Evolutionary conservation across 2,888 invertebrate species (phyloP), one percentile per base, ranked within the genome.

Genomic region (Mythimna vitellina): DNA sequence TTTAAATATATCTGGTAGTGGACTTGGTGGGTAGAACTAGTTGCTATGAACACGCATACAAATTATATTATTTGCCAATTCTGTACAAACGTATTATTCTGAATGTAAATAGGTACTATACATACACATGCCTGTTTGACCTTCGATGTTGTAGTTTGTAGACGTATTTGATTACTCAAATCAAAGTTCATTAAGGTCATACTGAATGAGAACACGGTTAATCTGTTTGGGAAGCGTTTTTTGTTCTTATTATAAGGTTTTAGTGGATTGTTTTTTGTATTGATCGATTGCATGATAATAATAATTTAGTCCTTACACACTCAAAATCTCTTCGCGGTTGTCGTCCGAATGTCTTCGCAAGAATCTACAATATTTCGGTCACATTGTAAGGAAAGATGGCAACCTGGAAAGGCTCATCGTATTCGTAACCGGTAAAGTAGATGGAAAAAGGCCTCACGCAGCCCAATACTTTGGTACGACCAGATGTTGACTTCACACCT

Each of bases 161-260:
- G 20, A 46, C 6, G 6, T 46, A 53, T 17, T 63, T 49, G 1
- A 32, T 62, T 56, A 25, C 46, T 51, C 1, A 62, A 6, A 65
- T 77, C 38, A 0, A 53, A 65, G 57, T 22, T 53, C 20, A 65
- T 77, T 77, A 61, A 53, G 71, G 65, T 57, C 78, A 65, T 1
- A 46, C 22, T 12, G 29, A 71, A 65, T 76, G 22, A 57, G 76
- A n/a, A 64, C 77, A 20, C 32, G 1, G 17, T 7, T 64, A 63
- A 78, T 78, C 49, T 35, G 46, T 70, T 42, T 56, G 73, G 54
- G 63, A 66, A 77, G 51, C 6, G 1, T 35, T 17, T 54, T 3
- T 22, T 42, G 5, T 35, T 61, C 35, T 35, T 12, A 17, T 32
- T 49, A 12, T 38, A 22, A 53, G 8, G 7, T 42, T 46, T 46